Base-by-base conservation (phyloP, 2,113 vertebrate genomes). In the Otocyon megalotis region DNA sequence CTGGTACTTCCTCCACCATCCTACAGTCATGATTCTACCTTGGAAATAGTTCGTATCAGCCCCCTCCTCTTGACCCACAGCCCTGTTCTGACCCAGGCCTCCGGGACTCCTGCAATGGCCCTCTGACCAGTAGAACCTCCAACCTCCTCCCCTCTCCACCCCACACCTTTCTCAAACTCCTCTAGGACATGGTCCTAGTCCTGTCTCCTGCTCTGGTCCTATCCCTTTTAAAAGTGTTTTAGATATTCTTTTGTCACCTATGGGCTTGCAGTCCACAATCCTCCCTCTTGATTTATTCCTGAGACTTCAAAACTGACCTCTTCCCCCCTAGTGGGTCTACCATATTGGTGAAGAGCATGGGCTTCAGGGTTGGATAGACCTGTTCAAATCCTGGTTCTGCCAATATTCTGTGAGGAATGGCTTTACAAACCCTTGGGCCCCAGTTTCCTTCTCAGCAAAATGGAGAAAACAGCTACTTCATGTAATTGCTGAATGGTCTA, bases 391-490 rank as follows among this genome's bases (percentile, higher is more conserved):
- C n/a, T n/a, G 60, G 60, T n/a, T 67, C 60, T 54, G 20, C 72
- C 2, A 32, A 56, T 79, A 54, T 35, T 85, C 65, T 80, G 0
- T 92, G 71, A 63, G 26, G 53, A 67, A 87, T 82, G n/a, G 69
- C 62, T 83, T 88, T 56, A 71, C 19, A n/a, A 54, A 81, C 81
- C 24, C 14, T 86, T 89, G 48, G 15, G 71, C 16, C 56, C 11
- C 72, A 54, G 80, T 93, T 94, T 90, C 60, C 76, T 67, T 83
- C 72, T 90, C 62, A 90, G 65, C 30, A 37, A 94, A 62, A 35
- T 26, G 13, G 62, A 92, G 37, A 50, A 37, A 56, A 32, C 28
- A 77, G 14, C 20, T 16, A 63, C 50, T 84, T 88, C 30, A 43
- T 37, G 10, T 17, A 84, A 50, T 80, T 94, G 84, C 74, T 43